These are phyloP conservation scores for Camelus dromedarius DNA, from an alignment of 2,113 vertebrate genomes.

Conservation along the genomic window DNA sequence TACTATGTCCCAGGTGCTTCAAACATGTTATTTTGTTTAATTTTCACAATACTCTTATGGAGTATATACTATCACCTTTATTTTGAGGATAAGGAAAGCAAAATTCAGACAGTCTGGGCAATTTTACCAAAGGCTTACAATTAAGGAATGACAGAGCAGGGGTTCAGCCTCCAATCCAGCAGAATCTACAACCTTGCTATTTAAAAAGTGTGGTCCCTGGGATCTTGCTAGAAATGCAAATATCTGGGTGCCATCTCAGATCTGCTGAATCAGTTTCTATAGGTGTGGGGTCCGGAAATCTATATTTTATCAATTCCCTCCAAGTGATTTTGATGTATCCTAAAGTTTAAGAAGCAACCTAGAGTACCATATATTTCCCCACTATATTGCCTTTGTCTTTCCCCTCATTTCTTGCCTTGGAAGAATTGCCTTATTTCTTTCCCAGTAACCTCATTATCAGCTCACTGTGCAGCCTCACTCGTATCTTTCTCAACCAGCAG, in stretches of 20 bases:
- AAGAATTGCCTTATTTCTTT: conserved; percentile 14
- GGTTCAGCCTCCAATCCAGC: neutral
- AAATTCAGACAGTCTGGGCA: neutral
- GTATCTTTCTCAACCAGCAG: conserved; percentile 1
- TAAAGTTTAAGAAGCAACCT: neutral
- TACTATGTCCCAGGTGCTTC: neutral
- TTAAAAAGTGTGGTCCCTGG: neutral
- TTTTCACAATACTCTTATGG: neutral
- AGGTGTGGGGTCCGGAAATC: neutral
- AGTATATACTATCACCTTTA: neutral
- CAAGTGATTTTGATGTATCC: neutral
- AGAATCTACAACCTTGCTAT: neutral
- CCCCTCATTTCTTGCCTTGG: neutral
- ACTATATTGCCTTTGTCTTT: neutral
- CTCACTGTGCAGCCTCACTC: neutral
- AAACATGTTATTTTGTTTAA: neutral
- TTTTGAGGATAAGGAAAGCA: neutral
- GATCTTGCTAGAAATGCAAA: neutral
- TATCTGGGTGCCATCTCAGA: neutral
- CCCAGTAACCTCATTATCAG: neutral
- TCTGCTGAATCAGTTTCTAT: neutral
- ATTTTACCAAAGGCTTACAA: neutral
- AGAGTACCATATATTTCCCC: neutral
- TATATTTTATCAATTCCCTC: neutral
- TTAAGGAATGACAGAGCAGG: neutral